Evolutionary conservation across 2,797 vertebrate species (phyloP).

Genomic region (Okamejei kenojei): DNA sequence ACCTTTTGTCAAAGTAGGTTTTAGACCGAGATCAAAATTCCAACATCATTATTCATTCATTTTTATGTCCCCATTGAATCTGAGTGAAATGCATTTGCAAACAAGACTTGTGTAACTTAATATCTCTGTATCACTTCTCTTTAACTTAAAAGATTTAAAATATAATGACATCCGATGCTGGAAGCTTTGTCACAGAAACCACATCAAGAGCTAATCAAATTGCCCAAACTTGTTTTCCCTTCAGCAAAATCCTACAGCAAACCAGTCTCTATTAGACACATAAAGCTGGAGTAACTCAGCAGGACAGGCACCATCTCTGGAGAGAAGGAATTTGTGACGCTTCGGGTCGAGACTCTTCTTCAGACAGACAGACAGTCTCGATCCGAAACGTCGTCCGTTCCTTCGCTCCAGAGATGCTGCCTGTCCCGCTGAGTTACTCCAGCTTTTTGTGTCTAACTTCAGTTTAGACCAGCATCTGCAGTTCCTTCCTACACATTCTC

Average conservation of each 20-base stretch:
- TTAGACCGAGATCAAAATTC: background rate
- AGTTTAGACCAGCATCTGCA: too few species aligned
- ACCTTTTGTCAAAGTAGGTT: background rate
- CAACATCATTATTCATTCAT: background rate
- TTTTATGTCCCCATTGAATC: background rate
- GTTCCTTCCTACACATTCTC: background rate
- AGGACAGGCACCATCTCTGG: too few species aligned
- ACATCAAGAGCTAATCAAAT: background rate
- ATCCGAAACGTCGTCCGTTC: too few species aligned
- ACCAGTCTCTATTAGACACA: background rate
- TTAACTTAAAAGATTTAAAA: background rate
- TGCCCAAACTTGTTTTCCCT: background rate
- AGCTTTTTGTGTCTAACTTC: too few species aligned
- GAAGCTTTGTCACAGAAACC: background rate
- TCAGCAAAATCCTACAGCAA: background rate
- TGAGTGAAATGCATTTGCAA: background rate
- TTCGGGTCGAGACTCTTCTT: too few species aligned
- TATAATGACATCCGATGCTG: background rate
- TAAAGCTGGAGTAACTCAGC: too few species aligned
- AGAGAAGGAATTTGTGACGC: too few species aligned
- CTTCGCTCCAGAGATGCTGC: too few species aligned
- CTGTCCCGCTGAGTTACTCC: too few species aligned
- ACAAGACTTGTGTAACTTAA: background rate
- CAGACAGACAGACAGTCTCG: too few species aligned
- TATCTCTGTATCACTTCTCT: background rate